Conservation (phyloP, 2,888 invertebrate species). For the Tubulanus polymorphus region DNA sequence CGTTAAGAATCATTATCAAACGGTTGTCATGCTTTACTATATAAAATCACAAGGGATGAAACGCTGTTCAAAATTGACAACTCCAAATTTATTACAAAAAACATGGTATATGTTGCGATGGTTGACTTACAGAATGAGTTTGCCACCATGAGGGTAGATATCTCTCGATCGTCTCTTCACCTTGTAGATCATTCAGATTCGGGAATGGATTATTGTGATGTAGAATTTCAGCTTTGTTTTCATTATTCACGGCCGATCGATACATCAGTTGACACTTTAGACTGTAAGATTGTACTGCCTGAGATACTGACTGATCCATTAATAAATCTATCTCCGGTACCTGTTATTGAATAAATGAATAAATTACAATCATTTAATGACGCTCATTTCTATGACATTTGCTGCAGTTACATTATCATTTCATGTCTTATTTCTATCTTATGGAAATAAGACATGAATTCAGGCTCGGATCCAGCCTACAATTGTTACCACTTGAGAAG, state of each 20-base stretch:
- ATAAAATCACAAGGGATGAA: too few relatives aligned
- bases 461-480: too few relatives aligned
- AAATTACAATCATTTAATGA: neutral
- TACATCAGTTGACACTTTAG: slow-evolving; percentile 48
- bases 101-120: too few relatives aligned
- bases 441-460: too few relatives aligned
- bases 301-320: slow-evolving; percentile 29
- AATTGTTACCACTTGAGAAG: too few relatives aligned
- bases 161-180: slow-evolving; percentile 29
- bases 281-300: slow-evolving; percentile 26
- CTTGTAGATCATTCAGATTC: slow-evolving; percentile 27
- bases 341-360: slow-evolving; percentile 20
- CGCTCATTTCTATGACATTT: neutral
- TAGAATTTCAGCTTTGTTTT: slow-evolving; percentile 41
- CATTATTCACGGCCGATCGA: slow-evolving; percentile 39
- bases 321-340: slow-evolving; percentile 39
- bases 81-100: neutral
- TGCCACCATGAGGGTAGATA: slow-evolving; percentile 40
- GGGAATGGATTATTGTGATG: slow-evolving; percentile 44
- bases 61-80: too few relatives aligned
- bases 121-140: slow-evolving; percentile 10
- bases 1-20: too few relatives aligned
- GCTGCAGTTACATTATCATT: neutral
- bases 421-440: too few relatives aligned
- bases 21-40: too few relatives aligned